A percentile compares a stretch with the other conserved stretches of the same genome.
These are phyloP conservation scores for Takifugu rubripes DNA, from an alignment of 2,797 vertebrate genomes.

Conservation along the genomic window DNA sequence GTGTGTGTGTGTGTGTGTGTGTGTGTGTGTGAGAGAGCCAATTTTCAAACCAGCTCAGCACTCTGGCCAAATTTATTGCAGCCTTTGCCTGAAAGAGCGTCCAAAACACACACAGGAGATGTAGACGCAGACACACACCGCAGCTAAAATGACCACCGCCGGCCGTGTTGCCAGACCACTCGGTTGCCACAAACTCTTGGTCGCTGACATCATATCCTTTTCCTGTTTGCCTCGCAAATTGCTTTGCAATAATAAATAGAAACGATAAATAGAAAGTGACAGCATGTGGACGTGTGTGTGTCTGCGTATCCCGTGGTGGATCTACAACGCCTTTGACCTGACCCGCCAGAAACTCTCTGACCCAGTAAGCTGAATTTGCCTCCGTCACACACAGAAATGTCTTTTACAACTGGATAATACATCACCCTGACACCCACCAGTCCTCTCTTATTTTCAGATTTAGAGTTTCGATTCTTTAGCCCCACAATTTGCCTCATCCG, in stretches of 20 bases:
- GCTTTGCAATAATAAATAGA: constrained; percentile 62
- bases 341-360: constrained; percentile 66
- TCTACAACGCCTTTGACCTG: constrained; percentile 62
- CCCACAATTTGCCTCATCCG: constrained; percentile 40
- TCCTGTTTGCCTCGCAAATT: constrained; percentile 65
- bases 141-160: constrained; percentile 63
- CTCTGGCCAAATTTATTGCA: constrained; percentile 62
- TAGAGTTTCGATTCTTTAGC: constrained; percentile 36
- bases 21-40: constrained; percentile 18
- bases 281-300: constrained; percentile 40
- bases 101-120: constrained; percentile 62
- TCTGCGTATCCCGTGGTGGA: constrained; percentile 26
- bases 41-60: constrained; percentile 65
- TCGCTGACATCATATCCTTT: constrained; percentile 69
- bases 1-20: constrained; percentile 15
- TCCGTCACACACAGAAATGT: constrained; percentile 13
- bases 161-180: constrained; percentile 59
- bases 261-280: constrained; percentile 64
- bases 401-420: constrained; percentile 34
- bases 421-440: constrained; percentile 50
- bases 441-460: constrained; percentile 53
- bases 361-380: constrained; percentile 47
- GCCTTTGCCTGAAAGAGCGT: constrained; percentile 53
- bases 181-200: constrained; percentile 51
- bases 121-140: constrained; percentile 59